Percentiles rank a stretch among this genome's conserved stretches.
Evolutionary conservation across 2,888 invertebrate genomes (phyloP).

Genomic region (Idaea dimidiata): DNA sequence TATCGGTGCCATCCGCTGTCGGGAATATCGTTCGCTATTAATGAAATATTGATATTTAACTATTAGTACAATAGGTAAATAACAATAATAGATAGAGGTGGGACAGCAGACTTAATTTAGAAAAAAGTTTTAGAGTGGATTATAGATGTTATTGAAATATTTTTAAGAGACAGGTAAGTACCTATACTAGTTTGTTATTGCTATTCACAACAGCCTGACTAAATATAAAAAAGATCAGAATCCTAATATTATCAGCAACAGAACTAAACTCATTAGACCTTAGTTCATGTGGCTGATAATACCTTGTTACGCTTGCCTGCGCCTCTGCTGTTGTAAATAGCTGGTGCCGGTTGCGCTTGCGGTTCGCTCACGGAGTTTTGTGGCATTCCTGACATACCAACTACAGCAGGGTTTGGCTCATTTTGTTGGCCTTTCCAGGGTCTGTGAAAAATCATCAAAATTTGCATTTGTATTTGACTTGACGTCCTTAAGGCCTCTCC

Average conservation of each 20-base stretch:
- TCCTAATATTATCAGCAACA: conserved; percentile 27
- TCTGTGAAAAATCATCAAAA: conserved; percentile 35
- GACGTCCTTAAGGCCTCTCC: no score
- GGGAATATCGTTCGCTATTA: conserved; percentile 71
- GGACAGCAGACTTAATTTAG: not conserved
- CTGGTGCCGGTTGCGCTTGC: conserved; percentile 63
- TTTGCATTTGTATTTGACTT: no score
- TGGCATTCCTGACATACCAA: conserved; percentile 65
- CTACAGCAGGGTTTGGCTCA: conserved; percentile 69
- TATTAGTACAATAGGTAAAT: conserved; percentile 14
- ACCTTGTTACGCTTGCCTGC: conserved; percentile 70
- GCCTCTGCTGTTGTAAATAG: conserved; percentile 71
- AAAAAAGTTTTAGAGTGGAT: not conserved
- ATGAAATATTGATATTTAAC: conserved; percentile 51
- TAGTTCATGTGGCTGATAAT: conserved; percentile 38
- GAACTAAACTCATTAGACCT: conserved; percentile 13
- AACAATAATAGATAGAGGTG: conserved; percentile 2
- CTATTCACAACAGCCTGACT: not conserved
- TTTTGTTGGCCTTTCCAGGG: conserved; percentile 77
- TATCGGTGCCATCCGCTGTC: conserved; percentile 76
- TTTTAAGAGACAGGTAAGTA: not conserved
- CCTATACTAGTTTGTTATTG: not conserved
- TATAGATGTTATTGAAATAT: conserved; percentile 3
- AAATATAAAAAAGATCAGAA: not conserved
- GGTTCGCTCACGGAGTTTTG: conserved; percentile 63